These are phyloP conservation scores for Pararge aegeria DNA, from an alignment of 1,140 invertebrate species.

Conservation along the genomic window DNA sequence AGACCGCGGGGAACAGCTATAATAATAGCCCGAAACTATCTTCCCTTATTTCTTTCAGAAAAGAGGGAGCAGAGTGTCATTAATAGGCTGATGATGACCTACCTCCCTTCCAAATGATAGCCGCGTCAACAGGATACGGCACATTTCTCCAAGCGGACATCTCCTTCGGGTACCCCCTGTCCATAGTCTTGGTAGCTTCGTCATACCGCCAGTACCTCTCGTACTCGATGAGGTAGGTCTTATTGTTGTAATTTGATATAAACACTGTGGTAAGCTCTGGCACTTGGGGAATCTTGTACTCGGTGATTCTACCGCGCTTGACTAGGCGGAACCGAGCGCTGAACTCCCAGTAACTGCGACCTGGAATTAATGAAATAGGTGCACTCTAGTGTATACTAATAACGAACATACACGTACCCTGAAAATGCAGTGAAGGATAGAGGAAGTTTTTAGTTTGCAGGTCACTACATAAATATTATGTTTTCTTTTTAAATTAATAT, in stretches of 20 bases:
- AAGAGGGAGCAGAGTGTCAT: too few relatives aligned
- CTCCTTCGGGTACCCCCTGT: constrained; percentile 84
- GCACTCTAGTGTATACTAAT: too few relatives aligned
- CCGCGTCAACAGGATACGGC: constrained; percentile 83
- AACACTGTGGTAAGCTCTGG: constrained; percentile 86
- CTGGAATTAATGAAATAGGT: too few relatives aligned
- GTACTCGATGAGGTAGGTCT: constrained; percentile 81
- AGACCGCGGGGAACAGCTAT: too few relatives aligned
- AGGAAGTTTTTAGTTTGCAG: too few relatives aligned
- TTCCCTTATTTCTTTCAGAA: too few relatives aligned
- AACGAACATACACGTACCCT: too few relatives aligned
- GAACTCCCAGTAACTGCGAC: constrained; percentile 85
- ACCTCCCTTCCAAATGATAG: constrained; percentile 83
- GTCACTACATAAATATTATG: too few relatives aligned
- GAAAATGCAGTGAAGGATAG: too few relatives aligned
- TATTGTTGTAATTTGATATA: constrained; percentile 81
- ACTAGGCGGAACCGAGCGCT: constrained; percentile 81
- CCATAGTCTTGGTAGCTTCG: constrained; percentile 80
- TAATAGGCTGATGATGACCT: too few relatives aligned
- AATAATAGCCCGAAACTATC: too few relatives aligned
- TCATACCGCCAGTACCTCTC: constrained; percentile 86
- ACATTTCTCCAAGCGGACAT: constrained; percentile 85
- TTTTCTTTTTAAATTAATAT: too few relatives aligned
- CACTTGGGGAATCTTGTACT: constrained; percentile 84
- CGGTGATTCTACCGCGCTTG: constrained; percentile 80